Base-by-base conservation (phyloP, 1,140 invertebrate genomes). In the Monomorium pharaonis region DNA sequence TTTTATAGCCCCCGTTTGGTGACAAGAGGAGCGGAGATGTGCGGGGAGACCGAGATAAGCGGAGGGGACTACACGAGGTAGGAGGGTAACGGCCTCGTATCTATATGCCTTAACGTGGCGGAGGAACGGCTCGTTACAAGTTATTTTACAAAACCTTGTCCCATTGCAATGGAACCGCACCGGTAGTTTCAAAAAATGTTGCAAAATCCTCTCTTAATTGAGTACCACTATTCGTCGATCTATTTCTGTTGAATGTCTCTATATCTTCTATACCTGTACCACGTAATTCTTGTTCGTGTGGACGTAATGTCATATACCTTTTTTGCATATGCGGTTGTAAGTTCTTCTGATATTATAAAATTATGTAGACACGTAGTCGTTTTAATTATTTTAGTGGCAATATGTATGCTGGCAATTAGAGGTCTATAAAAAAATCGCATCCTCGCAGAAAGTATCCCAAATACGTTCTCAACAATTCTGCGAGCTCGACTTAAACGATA, bases 401-500 rank as follows among this genome's bases (percentile, higher is more conserved):
- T 70, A 70, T 6, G 9, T 51, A 70, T 12, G 47, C 47, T 70
- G 47, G 47, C 47, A 70, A 70, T 51, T 33, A 70, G 3, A 3
- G 47, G 27, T n/a, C 33, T 70, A 27, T 27, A 47, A 70, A 70
- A 70, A 51, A 70, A 51, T 51, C 47, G 27, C 47, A 70, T 70
- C 1, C 47, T 70, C 3, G 67, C 67, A 70, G 44, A 51, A 2
- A 70, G 67, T 51, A 69, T 69, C 21, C 67, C 44, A 30, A 69
- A 69, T 49, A 69, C 67, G 30, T 30, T 69, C 10, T 49, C 47
- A 7, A 70, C 67, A 33, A 70, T n/a, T 70, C 47, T 30, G 16
- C 67, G 24, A 51, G 47, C 47, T 33, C 67, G 47, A 70, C 67
- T 49, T 70, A 70, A 70, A 70, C 67, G 18, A 70, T 70, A 70